phyloP scores from a whole-genome alignment of 2,797 vertebrate species.

The Lithobates pipiens region DNA sequence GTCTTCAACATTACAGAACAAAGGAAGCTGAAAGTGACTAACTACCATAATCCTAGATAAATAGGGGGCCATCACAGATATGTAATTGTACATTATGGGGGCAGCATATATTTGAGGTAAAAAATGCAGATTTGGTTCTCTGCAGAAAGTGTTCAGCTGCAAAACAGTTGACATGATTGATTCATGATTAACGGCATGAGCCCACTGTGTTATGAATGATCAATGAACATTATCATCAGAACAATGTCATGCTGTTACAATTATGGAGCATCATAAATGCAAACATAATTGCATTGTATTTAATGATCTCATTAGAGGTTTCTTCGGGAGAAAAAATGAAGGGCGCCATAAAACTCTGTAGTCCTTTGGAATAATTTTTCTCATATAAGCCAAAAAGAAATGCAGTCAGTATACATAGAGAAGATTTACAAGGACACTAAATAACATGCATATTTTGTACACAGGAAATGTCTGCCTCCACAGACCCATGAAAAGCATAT shows the following conservation, averaged over 20 bases:
- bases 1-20: no score
- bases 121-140: conserved; percentile 36
- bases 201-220: conserved; percentile 74
- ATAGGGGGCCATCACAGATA: no score
- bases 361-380: conserved; percentile 50
- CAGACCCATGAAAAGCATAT: conserved; percentile 43
- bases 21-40: no score
- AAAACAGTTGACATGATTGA: conserved; percentile 72
- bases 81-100: conserved; percentile 20
- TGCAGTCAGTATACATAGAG: conserved; percentile 16
- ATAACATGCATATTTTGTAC: conserved; percentile 36
- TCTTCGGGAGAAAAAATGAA: conserved; percentile 55
- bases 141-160: conserved; percentile 67
- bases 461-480: conserved; percentile 30
- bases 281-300: conserved; percentile 73
- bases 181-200: conserved; percentile 70
- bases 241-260: conserved; percentile 73
- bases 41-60: no score
- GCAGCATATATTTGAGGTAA: conserved; percentile 24
- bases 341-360: conserved; percentile 53
- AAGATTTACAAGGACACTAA: conserved; percentile 55
- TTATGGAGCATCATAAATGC: conserved; percentile 73
- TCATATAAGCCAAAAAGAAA: conserved; percentile 46
- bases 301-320: conserved; percentile 67
- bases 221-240: conserved; percentile 74